A percentile compares a stretch with the other conserved stretches of the same genome.
These are phyloP conservation scores for Lysiphlebus fabarum DNA, from an alignment of 1,140 invertebrate genomes.

Conservation along the genomic window DNA sequence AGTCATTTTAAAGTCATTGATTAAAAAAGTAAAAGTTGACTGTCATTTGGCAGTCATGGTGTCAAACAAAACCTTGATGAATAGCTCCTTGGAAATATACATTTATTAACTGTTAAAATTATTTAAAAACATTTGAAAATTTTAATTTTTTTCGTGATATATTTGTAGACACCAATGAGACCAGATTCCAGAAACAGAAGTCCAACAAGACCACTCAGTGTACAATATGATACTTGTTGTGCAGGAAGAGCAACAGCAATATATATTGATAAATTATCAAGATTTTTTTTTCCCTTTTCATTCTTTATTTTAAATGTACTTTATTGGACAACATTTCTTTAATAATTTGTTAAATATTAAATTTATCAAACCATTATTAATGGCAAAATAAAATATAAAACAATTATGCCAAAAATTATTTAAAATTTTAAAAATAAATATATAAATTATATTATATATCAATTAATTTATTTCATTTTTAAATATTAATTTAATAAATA, in stretches of 20 bases:
- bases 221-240: constrained; percentile 80
- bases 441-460: not conserved
- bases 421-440: not conserved
- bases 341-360: constrained; percentile 24
- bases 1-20: too few relatives aligned
- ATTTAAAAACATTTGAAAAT: too few relatives aligned
- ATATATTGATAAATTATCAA: constrained; percentile 80
- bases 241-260: constrained; percentile 79
- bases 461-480: not conserved
- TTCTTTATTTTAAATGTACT: constrained; percentile 84
- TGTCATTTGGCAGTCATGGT: too few relatives aligned
- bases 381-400: constrained; percentile 25
- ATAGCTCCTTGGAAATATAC: too few relatives aligned
- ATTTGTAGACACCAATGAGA: constrained; percentile 51
- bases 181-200: constrained; percentile 50
- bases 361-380: not conserved
- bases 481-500: too few relatives aligned
- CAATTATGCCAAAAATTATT: not conserved
- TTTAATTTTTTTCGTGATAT: too few relatives aligned
- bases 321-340: constrained; percentile 85
- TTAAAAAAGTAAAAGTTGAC: too few relatives aligned
- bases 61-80: too few relatives aligned
- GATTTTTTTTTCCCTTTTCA: constrained; percentile 84
- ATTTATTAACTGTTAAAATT: too few relatives aligned
- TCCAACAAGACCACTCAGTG: constrained; percentile 43